Conservation (phyloP, 2,888 invertebrate genomes). For the Drosophila anomalipes region DNA sequence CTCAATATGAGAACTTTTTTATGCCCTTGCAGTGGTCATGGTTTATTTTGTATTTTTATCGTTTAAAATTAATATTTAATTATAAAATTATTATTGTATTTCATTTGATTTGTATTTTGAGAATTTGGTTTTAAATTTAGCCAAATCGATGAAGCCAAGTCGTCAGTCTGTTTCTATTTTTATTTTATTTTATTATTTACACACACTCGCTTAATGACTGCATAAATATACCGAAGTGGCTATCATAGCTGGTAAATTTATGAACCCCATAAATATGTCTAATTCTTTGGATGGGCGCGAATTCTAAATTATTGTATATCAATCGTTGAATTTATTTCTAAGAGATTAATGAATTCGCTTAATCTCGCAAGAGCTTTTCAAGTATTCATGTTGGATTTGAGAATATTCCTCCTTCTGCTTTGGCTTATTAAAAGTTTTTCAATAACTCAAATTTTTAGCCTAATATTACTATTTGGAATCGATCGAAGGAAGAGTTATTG, state of each 20-base stretch:
- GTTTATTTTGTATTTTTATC: neutral
- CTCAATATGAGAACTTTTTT: neutral
- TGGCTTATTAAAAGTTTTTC: neutral
- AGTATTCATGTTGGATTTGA: neutral
- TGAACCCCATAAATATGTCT: slow-evolving; percentile 75
- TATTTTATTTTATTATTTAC: neutral
- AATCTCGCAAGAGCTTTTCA: neutral
- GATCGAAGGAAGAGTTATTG: neutral
- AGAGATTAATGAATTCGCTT: neutral
- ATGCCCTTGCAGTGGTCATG: neutral
- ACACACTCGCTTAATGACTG: slow-evolving; percentile 33
- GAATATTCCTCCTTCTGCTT: neutral
- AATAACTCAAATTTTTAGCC: neutral
- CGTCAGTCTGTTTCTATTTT: neutral
- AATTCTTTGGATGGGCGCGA: slow-evolving; percentile 66
- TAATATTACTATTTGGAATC: neutral
- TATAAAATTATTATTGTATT: neutral
- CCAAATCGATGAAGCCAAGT: neutral
- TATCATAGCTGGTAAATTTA: slow-evolving; percentile 69
- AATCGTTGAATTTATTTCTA: slow-evolving; percentile 4
- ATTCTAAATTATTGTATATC: slow-evolving; percentile 10
- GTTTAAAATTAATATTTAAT: neutral
- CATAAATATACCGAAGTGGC: slow-evolving; percentile 22
- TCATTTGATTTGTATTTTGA: neutral
- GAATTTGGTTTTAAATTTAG: neutral